Percentiles rank a stretch among this genome's conserved stretches.
phyloP scores from a whole-genome alignment of 2,888 invertebrate species.

The Onchidella celtica region DNA sequence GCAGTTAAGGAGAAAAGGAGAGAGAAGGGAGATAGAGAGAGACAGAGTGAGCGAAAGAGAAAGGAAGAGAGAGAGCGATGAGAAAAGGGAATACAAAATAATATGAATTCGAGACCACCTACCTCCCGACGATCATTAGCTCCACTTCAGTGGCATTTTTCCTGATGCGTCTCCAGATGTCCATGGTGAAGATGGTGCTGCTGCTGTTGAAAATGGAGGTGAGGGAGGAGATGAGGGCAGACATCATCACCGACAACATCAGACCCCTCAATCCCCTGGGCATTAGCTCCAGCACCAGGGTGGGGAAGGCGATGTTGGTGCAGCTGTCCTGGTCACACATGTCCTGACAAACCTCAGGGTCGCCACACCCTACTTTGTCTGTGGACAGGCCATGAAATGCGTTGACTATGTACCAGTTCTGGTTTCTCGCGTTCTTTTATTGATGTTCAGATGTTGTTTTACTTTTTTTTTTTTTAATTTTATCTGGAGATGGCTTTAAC shows the following conservation, averaged over 20 bases:
- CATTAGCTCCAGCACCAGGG: conserved; percentile 81
- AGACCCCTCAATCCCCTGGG: conserved; percentile 81
- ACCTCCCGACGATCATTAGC: conserved; percentile 81
- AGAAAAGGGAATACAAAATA: too few species aligned
- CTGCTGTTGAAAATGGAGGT: conserved; percentile 82
- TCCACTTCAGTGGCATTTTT: conserved; percentile 79
- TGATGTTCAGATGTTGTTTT: too few species aligned
- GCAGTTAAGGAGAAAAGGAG: too few species aligned
- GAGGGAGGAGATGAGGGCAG: conserved; percentile 82
- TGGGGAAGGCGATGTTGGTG: conserved; percentile 82
- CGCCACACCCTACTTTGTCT: conserved; percentile 81
- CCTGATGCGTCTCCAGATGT: conserved; percentile 81
- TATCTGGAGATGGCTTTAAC: too few species aligned
- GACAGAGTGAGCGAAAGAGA: too few species aligned
- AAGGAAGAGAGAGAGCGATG: too few species aligned
- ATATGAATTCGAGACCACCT: too few species aligned
- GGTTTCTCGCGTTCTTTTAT: too few species aligned
- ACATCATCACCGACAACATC: conserved; percentile 83
- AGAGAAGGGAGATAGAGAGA: too few species aligned
- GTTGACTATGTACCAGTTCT: too few species aligned
- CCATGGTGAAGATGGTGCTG: conserved; percentile 82
- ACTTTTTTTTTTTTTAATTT: too few species aligned
- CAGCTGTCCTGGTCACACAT: conserved; percentile 80
- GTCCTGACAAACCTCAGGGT: conserved; percentile 78
- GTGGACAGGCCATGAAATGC: too few species aligned